Evolutionary conservation across 53 echinoderm and acorn worm species (phyloP).

Genomic region (Patiria pectinifera): DNA sequence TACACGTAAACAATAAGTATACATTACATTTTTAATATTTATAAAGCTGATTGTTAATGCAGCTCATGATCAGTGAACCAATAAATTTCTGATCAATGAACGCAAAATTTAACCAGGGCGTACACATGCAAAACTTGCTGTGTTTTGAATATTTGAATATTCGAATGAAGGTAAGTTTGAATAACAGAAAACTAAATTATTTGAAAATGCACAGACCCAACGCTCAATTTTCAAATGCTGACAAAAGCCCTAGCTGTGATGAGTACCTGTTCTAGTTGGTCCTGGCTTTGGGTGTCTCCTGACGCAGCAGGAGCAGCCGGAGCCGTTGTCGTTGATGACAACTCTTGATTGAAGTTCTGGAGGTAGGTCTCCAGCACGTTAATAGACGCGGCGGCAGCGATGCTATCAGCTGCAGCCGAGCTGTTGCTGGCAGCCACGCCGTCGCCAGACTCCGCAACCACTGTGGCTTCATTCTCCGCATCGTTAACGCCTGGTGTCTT

Average conservation of each 20-base stretch:
- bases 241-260: neutral
- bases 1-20: too few species aligned
- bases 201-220: too few species aligned
- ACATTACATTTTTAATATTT: too few species aligned
- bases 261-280: constrained; percentile 51
- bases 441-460: constrained; percentile 7
- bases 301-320: constrained; percentile 37
- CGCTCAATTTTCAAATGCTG: too few species aligned
- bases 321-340: constrained; percentile 76
- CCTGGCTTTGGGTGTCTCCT: constrained; percentile 27
- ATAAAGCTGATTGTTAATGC: too few species aligned
- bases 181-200: too few species aligned
- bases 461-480: constrained; percentile 6
- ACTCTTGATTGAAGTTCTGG: constrained; percentile 95
- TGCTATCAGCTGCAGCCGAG: constrained; percentile 65
- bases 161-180: too few species aligned
- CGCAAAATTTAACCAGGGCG: too few species aligned
- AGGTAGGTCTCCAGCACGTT: constrained; percentile 94
- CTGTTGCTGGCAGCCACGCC: constrained; percentile 10
- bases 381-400: constrained; percentile 78
- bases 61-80: too few species aligned
- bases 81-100: too few species aligned
- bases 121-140: too few species aligned
- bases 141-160: too few species aligned
- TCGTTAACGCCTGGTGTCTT: neutral